phyloP scores from a whole-genome alignment of 2,888 invertebrate genomes.

The Ectropis crepuscularia region DNA sequence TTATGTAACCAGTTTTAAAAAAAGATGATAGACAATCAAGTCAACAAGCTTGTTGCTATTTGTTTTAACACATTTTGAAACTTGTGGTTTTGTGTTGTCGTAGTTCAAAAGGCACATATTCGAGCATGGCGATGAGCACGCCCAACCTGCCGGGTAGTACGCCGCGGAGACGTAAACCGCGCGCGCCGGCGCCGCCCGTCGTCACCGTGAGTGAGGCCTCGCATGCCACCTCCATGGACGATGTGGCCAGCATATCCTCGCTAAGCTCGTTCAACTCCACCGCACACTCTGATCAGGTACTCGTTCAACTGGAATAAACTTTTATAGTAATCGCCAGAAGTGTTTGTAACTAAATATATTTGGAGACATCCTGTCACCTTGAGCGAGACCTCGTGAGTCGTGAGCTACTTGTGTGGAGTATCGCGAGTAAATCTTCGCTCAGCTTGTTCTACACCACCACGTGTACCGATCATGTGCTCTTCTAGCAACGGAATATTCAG shows the following conservation, averaged over 20 bases:
- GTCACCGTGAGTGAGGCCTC: conserved; percentile 49
- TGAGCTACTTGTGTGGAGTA: no score
- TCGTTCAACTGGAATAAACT: conserved; percentile 10
- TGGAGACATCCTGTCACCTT: no score
- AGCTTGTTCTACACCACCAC: no score
- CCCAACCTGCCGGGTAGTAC: conserved; percentile 73
- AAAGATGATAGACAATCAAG: no score
- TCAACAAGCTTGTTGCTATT: no score
- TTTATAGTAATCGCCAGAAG: no score
- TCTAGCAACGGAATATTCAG: no score
- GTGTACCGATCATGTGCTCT: no score
- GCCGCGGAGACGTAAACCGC: conserved; percentile 86
- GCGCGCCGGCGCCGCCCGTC: conserved; percentile 87
- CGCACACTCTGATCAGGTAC: conserved; percentile 70
- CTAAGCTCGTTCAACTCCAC: conserved; percentile 76
- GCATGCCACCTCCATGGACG: conserved; percentile 71
- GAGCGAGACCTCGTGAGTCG: no score
- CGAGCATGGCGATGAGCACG: conserved; percentile 71
- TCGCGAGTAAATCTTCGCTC: no score
- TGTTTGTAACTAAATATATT: no score
- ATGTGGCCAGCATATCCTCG: conserved; percentile 76
- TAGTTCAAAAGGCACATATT: conserved; percentile 66
- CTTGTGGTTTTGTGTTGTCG: neutral
- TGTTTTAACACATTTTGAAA: neutral
- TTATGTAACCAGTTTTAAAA: no score